Base-by-base conservation (phyloP, 2,113 vertebrate genomes). In the Melanostigma gelatinosum region DNA sequence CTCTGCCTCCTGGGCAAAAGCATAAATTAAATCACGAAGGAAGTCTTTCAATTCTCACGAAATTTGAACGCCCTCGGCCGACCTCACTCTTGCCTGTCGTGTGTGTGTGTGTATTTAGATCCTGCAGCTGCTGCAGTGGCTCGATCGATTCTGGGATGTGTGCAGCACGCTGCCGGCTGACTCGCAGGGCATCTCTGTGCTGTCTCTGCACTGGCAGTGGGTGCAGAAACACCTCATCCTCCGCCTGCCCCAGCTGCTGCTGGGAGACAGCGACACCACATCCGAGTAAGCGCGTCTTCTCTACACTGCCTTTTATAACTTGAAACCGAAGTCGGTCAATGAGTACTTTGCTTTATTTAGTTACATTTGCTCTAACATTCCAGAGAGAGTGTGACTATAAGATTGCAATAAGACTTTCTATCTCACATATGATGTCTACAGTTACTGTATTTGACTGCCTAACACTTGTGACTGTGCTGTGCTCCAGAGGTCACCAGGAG, bases 201-300 rank as follows among this genome's bases (percentile, higher is more conserved):
- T 99, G 24, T 96, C 97, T 1, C 93, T 99, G 68, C 98, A 99
- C 90, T 99, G 98, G 98, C 96, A 98, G 86, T 99, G 98, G 98
- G 95, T 99, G 73, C 95, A 95, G 85, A 99, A 99, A 62, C 95
- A 97, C 86, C 93, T 98, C 8, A 93, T 98, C 70, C 84, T 86
- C 50, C 94, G 93, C 44, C 93, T 97, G 66, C 96, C 98, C 7
- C 93, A 94, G 75, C 95, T 97, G 68, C 93, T 98, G 70, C 82
- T 94, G 57, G 96, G 95, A 82, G 95, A 95, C 3, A 90, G 94
- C 12, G 89, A 93, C 4, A 87, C 94, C 63, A 86, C 93, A 27
- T 93, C 95, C 15, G 97, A 97, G 97, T 98, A 94, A 94, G 94
- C 3, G 3, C 10, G 40, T 75, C 62, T 40, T 34, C 34, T 34